A percentile compares a stretch with the other conserved stretches of the same genome.
phyloP scores from a whole-genome alignment of 2,888 invertebrate species.

The Dendrolimus houi region DNA sequence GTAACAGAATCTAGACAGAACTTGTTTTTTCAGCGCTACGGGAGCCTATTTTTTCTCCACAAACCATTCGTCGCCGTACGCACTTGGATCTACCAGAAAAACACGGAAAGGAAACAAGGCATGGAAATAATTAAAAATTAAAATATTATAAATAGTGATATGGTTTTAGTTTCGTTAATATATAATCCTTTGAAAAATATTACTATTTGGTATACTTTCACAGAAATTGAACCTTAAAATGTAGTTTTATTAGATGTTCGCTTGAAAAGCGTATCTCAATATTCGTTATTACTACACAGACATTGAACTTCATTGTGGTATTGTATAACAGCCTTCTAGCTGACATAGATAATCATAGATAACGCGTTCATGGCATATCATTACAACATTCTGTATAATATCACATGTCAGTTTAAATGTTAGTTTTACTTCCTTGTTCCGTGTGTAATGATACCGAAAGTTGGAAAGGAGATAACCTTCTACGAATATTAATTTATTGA shows the following conservation, averaged over 20 bases:
- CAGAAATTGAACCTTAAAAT: too few species aligned
- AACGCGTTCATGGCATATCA: background rate
- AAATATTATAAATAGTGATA: too few species aligned
- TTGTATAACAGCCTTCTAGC: background rate
- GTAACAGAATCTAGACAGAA: too few species aligned
- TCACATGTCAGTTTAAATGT: background rate
- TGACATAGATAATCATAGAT: background rate
- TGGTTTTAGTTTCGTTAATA: too few species aligned
- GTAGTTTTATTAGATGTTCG: too few species aligned
- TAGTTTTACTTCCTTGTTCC: background rate
- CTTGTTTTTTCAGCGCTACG: conserved; percentile 43
- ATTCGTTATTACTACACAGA: background rate
- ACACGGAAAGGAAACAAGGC: too few species aligned
- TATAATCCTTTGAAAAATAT: too few species aligned
- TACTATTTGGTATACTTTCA: too few species aligned
- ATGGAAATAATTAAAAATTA: too few species aligned
- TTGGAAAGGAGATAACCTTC: too few species aligned
- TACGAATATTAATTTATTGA: too few species aligned
- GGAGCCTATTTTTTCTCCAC: conserved; percentile 71
- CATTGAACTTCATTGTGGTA: background rate
- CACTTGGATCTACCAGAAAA: conserved; percentile 33
- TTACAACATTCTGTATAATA: background rate
- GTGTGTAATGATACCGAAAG: background rate
- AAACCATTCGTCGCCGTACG: conserved; percentile 54
- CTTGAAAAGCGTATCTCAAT: too few species aligned